These are phyloP conservation scores for Rhyacophila brunnea DNA, from an alignment of 1,140 invertebrate species.

Conservation along the genomic window DNA sequence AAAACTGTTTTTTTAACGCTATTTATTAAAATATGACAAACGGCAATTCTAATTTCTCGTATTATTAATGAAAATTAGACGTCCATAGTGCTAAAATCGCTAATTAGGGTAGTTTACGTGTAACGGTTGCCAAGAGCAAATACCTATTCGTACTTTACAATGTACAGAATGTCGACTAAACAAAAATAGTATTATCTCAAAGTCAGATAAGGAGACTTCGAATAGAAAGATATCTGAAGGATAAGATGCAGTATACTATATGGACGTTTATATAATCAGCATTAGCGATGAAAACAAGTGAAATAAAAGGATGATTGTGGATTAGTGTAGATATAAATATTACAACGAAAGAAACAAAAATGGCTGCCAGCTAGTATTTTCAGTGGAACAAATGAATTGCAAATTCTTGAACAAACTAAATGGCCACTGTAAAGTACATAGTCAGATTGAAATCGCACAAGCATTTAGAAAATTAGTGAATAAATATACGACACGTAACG, in stretches of 20 bases:
- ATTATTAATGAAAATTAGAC: background rate
- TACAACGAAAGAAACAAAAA: constrained; percentile 12
- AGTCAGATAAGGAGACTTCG: constrained; percentile 1
- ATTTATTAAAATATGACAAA: too few species aligned
- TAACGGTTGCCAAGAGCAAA: constrained; percentile 1
- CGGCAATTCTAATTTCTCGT: background rate
- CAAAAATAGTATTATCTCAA: constrained; percentile 10
- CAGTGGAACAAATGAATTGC: constrained; percentile 1
- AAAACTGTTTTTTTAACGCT: background rate
- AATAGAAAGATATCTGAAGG: background rate
- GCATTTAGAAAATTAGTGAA: background rate
- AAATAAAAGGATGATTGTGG: constrained; percentile 4
- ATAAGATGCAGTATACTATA: background rate
- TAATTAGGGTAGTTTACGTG: constrained; percentile 23
- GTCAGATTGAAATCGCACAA: background rate
- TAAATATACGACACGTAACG: background rate
- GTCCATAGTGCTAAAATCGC: background rate
- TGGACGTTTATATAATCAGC: background rate
- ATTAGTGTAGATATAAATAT: constrained; percentile 6
- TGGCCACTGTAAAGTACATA: background rate
- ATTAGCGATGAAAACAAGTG: background rate
- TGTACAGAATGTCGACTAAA: background rate
- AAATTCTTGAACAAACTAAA: background rate
- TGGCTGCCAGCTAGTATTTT: constrained; percentile 9
- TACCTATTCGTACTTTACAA: constrained; percentile 12